Percentiles rank a stretch among this genome's conserved stretches.
phyloP scores from a whole-genome alignment of 2,113 vertebrate species.

The Atractosteus spatula region DNA sequence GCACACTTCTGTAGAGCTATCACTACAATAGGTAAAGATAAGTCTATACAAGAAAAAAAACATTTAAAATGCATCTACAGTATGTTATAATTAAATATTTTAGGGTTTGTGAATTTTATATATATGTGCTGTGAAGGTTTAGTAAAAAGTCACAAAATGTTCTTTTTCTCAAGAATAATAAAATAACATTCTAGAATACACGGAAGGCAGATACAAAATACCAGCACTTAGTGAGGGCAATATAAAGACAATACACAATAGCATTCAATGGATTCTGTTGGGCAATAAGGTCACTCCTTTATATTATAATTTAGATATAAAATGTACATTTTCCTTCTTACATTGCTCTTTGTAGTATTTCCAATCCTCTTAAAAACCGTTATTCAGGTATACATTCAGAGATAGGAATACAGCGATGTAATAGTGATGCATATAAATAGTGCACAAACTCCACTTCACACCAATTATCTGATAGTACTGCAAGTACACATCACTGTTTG shows the following conservation, averaged over 20 bases:
- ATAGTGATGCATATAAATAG: constrained; percentile 67
- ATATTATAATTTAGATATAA: constrained; percentile 29
- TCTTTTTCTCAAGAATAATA: constrained; percentile 55
- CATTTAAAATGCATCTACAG: constrained; percentile 76
- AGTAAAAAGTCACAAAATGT: constrained; percentile 20
- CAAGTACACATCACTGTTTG: constrained; percentile 72
- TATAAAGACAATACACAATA: constrained; percentile 39
- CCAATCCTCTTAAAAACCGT: constrained; percentile 38
- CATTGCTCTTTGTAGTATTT: constrained; percentile 48
- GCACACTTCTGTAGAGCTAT: constrained; percentile 48
- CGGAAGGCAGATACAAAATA: constrained; percentile 59
- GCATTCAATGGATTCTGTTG: constrained; percentile 11
- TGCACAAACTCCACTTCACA: constrained; percentile 53
- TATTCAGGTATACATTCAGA: constrained; percentile 72
- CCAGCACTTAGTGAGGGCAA: constrained; percentile 69
- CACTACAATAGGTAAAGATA: constrained; percentile 56
- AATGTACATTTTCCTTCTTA: constrained; percentile 32
- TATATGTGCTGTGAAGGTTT: constrained; percentile 54
- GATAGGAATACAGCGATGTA: constrained; percentile 60
- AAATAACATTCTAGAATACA: constrained; percentile 47
- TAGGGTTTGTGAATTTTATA: constrained; percentile 54
- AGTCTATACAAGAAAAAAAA: constrained; percentile 60
- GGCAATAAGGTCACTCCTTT: constrained; percentile 20
- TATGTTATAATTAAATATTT: constrained; percentile 69
- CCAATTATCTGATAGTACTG: constrained; percentile 49